These are phyloP conservation scores for Rhagophthalmus giganteus DNA, from an alignment of 2,888 invertebrate genomes.

Conservation along the genomic window DNA sequence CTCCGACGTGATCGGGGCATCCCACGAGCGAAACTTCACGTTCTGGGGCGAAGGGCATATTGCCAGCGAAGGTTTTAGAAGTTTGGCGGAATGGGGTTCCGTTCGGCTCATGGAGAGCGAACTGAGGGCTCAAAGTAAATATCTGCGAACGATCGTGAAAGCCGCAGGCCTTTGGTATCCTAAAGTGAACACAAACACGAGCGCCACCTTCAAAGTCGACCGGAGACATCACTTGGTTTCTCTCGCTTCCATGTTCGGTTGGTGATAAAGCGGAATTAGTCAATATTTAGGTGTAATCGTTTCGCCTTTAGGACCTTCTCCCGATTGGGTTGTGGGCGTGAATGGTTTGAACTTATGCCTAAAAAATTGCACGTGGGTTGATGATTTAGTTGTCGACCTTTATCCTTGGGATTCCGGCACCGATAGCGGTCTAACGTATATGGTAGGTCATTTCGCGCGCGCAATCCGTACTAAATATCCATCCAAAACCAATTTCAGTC, in stretches of 20 bases:
- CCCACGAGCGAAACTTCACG: constrained; percentile 83
- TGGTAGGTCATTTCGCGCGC: no score
- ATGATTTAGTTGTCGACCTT: constrained; percentile 78
- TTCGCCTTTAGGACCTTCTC: constrained; percentile 88
- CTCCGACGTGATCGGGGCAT: constrained; percentile 94
- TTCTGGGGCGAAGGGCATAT: constrained; percentile 91
- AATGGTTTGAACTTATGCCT: constrained; percentile 86
- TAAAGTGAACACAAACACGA: constrained; percentile 80
- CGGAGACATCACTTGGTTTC: constrained; percentile 84
- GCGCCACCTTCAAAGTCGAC: constrained; percentile 81
- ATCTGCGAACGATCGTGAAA: constrained; percentile 82
- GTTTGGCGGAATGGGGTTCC: constrained; percentile 85
- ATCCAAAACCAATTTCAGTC: no score
- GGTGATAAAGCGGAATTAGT: no score
- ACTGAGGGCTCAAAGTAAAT: constrained; percentile 77
- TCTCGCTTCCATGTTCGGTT: constrained; percentile 83
- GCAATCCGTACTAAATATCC: no score
- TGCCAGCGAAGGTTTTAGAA: constrained; percentile 86
- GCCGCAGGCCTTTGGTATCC: constrained; percentile 90
- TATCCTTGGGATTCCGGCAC: constrained; percentile 97
- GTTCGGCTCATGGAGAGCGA: constrained; percentile 87
- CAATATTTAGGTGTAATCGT: no score
- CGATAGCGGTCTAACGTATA: constrained; percentile 88
- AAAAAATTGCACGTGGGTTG: constrained; percentile 90
- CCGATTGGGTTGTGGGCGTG: constrained; percentile 97